Base-by-base conservation (phyloP, 2,113 vertebrate species). In the Crotophaga sulcirostris region DNA sequence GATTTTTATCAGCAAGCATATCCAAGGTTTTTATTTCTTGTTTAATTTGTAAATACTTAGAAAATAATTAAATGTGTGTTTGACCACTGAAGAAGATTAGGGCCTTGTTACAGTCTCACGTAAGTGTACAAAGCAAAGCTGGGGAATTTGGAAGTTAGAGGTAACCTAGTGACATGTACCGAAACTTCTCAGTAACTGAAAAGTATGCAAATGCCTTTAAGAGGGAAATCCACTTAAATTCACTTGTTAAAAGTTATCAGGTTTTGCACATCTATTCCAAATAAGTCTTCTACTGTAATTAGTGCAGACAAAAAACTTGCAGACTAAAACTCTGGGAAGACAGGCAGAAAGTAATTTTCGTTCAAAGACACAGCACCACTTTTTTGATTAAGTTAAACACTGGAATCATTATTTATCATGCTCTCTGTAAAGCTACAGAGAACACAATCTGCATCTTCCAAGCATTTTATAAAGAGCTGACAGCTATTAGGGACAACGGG, bases 301-400 rank as follows among this genome's bases (percentile, higher is more conserved):
- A 79, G 23, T 13, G 44, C 52, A 8, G 19, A 67, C 38, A 68
- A 90, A 91, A 90, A 93, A 58, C 29, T 68, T 67, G 38, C 1
- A 67, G 72, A 77, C 60, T 28, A 60, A 70, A 80, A 55, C 29
- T 89, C n/a, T 42, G 33, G 90, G 78, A 92, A 93, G 89, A 89
- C 4, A 4, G 31, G 54, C 34, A 94, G 66, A 92, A 90, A 90
- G 38, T 40, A 91, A 82, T 92, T 82, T 94, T 91, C 40, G 52
- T 62, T 82, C 87, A 68, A 78, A 93, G 84, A 68, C 66, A 72
- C 38, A 81, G 31, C 73, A 81, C 29, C 19, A 45, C 31, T 68
- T 80, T 87, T 90, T 62, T 89, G 75, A 85, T 94, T 76, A 88
- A 88, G 79, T 85, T 95, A 69, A 91, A 84, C 25, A 59, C 42